Base-by-base conservation (phyloP, 2,113 vertebrate species). In the Morone chrysops region DNA sequence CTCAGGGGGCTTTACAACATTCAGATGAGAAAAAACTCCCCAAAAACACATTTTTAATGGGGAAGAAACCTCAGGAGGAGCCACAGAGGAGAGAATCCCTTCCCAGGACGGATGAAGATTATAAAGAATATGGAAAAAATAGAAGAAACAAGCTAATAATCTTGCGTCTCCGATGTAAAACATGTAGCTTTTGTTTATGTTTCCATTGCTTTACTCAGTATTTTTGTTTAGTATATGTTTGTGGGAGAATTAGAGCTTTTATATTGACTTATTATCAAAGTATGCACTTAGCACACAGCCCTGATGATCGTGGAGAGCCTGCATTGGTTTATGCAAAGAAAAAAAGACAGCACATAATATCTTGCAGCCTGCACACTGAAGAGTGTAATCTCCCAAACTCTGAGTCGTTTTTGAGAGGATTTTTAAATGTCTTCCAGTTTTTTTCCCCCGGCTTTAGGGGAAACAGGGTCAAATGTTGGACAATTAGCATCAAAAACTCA, bases 381-480 rank as follows among this genome's bases (percentile, higher is more conserved):
- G 1, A 13, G 22, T 59, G 6, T 40, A n/a, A 40, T 61, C 16
- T 31, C 17, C 40, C 36, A 60, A 73, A 36, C 6, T 36, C 70
- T 40, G 14, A 12, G 53, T 71, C 60, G 31, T n/a, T 72, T 72
- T 65, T 25, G 17, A 57, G 3, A 36, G 4, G 47, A 25, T 54
- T 57, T 47, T 73, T 63, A 80, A 77, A 81, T 12, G 31, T 56
- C 38, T 38, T 53, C 68, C 1, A 16, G 68, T 38, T 75, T 73
- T 50, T 74, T 60, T 11, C 31, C 31, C 31, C 40, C 17, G 2
- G 56, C 72, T 83, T 61, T 31, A 45, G 16, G 25, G 51, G 63
- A 11, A 69, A 62, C 43, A 2, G 43, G 83, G 85, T 92, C 83
- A 90, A 90, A 84, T 38, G 81, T 78, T 68, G 67, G 53, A 87